Conservation (phyloP, 2,888 invertebrate genomes). For the Acleris holmiana region DNA sequence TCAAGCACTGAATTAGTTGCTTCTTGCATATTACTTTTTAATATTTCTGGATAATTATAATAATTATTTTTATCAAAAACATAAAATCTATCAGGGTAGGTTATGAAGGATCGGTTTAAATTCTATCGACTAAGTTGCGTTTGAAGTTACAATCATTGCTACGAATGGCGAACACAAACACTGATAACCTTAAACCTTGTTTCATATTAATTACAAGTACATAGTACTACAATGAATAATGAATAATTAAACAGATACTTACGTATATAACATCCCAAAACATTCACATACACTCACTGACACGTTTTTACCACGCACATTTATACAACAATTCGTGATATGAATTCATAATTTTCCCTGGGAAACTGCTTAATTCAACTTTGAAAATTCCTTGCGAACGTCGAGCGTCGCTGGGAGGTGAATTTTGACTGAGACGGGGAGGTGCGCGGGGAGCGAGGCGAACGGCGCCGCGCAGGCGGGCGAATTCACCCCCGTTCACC, state of each 20-base stretch:
- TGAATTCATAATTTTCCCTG: conserved; percentile 29
- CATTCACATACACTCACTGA: conserved; percentile 28
- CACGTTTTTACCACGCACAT: conserved; percentile 27
- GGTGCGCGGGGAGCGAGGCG: conserved; percentile 18
- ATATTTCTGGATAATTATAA: no score
- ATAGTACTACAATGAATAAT: background rate
- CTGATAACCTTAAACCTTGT: conserved; percentile 12
- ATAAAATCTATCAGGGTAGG: no score
- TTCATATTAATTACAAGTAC: conserved; percentile 6
- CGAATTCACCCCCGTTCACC: conserved; percentile 28
- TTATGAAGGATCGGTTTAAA: no score
- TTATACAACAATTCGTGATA: background rate
- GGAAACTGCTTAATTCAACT: conserved; percentile 2
- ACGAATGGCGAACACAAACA: conserved; percentile 26
- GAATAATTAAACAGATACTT: conserved; percentile 12
- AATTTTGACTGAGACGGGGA: conserved; percentile 29
- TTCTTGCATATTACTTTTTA: no score
- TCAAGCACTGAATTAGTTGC: no score
- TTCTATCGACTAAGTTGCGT: no score
- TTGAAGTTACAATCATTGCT: no score
- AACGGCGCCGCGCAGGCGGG: conserved; percentile 37
- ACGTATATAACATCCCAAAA: conserved; percentile 30
- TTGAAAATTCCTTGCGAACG: conserved; percentile 7
- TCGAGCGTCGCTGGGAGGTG: conserved; percentile 10
- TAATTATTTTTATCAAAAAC: no score